These are phyloP conservation scores for Drosophila nr. medialis DNA, from an alignment of 2,888 invertebrate species.

Conservation along the genomic window DNA sequence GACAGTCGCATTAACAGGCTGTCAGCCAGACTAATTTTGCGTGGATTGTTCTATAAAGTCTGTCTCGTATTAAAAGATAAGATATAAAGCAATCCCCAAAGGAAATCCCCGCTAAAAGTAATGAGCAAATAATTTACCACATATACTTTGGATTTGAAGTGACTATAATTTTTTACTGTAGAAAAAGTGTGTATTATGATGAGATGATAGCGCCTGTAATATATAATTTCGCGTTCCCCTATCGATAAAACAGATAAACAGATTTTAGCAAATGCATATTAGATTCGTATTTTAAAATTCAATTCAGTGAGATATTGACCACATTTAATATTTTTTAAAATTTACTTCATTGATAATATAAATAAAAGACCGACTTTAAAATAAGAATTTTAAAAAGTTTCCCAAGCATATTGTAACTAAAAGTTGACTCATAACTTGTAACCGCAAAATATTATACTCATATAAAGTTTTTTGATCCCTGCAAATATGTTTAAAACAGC, in stretches of 20 bases:
- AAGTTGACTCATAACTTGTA: not conserved
- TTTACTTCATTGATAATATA: not conserved
- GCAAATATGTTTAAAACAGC: slow-evolving; percentile 4
- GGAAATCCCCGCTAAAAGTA: not conserved
- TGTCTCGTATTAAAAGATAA: slow-evolving; percentile 6
- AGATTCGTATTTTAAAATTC: not conserved
- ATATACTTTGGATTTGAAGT: not conserved
- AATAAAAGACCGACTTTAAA: not conserved
- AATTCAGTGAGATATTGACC: not conserved
- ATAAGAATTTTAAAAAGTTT: not conserved
- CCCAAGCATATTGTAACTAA: not conserved
- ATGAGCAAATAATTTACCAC: slow-evolving; percentile 1
- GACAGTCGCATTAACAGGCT: slow-evolving; percentile 45
- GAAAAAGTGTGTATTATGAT: not conserved
- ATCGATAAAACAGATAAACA: too few relatives aligned
- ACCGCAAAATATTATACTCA: not conserved
- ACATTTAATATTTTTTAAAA: not conserved
- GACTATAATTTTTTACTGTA: not conserved
- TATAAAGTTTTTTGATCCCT: not conserved
- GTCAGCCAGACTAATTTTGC: slow-evolving; percentile 32
- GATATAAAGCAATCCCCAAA: not conserved
- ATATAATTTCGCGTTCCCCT: not conserved
- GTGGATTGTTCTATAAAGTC: slow-evolving; percentile 3
- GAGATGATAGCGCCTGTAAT: not conserved
- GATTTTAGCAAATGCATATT: not conserved